phyloP scores from a whole-genome alignment of 1,140 invertebrate species.

The Rhyzopertha dominica region DNA sequence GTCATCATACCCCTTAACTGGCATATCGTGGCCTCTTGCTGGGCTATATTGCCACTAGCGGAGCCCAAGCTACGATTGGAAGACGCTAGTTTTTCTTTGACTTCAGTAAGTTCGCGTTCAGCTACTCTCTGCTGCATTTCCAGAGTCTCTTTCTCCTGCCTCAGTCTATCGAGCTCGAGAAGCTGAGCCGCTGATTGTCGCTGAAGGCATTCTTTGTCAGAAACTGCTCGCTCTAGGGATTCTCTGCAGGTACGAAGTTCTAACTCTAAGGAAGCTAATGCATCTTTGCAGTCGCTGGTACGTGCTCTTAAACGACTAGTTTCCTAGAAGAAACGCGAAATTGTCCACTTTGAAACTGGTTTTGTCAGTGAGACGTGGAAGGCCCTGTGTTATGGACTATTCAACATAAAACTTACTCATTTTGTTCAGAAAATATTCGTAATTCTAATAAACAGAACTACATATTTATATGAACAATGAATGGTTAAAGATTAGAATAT shows the following conservation, averaged over 20 bases:
- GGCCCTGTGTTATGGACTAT: no score
- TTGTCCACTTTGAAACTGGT: no score
- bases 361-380: no score
- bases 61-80: conserved; percentile 58
- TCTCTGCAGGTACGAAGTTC: conserved; percentile 62
- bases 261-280: conserved; percentile 57
- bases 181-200: conserved; percentile 60
- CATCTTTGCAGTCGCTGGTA: conserved; percentile 54
- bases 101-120: conserved; percentile 60
- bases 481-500: no score
- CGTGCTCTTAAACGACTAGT: conserved; percentile 50
- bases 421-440: not conserved
- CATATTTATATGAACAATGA: no score
- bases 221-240: conserved; percentile 55
- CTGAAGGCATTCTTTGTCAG: conserved; percentile 65
- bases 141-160: conserved; percentile 63
- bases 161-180: conserved; percentile 61
- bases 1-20: conserved; percentile 58
- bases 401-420: no score
- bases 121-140: conserved; percentile 59
- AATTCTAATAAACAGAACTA: no score
- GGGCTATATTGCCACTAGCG: conserved; percentile 62
- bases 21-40: conserved; percentile 60
- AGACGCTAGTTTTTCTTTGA: conserved; percentile 59
- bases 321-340: conserved; percentile 47